Conservation (phyloP, 2,797 vertebrate genomes). For the Gymnothorax reevesii region DNA sequence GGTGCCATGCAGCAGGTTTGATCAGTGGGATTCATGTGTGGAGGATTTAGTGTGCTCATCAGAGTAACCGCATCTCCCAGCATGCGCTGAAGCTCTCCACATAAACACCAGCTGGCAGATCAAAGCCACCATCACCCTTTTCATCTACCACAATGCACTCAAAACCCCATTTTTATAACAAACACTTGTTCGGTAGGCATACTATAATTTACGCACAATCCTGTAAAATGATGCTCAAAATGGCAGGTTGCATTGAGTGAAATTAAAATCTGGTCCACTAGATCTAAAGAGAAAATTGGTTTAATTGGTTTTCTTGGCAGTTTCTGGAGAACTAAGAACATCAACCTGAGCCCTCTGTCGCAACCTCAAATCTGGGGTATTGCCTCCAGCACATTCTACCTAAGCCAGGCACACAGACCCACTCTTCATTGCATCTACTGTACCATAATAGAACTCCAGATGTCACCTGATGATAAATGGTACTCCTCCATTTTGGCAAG, state of each 20-base stretch:
- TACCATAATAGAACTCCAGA: too few species aligned
- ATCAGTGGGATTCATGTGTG: conserved; percentile 49
- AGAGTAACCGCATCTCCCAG: conserved; percentile 61
- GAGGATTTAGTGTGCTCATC: conserved; percentile 57
- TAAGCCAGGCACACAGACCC: background rate
- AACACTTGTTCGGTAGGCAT: background rate
- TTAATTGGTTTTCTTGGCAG: background rate
- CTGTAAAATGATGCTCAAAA: background rate
- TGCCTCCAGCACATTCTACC: background rate
- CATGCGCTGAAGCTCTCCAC: conserved; percentile 60
- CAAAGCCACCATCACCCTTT: background rate
- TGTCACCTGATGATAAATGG: too few species aligned
- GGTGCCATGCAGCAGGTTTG: conserved; percentile 51
- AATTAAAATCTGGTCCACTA: background rate
- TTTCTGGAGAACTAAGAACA: background rate
- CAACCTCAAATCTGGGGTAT: background rate
- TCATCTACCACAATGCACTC: background rate
- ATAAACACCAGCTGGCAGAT: conserved; percentile 61
- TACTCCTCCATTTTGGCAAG: too few species aligned
- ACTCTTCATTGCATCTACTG: background rate
- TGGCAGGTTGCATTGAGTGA: background rate
- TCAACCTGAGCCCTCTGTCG: background rate
- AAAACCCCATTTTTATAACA: background rate
- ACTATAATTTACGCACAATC: background rate
- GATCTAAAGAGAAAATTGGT: background rate